Evolutionary conservation across 2,888 invertebrate species (phyloP), one percentile per base, ranked within the genome.

Genomic region (Malacosoma neustria): DNA sequence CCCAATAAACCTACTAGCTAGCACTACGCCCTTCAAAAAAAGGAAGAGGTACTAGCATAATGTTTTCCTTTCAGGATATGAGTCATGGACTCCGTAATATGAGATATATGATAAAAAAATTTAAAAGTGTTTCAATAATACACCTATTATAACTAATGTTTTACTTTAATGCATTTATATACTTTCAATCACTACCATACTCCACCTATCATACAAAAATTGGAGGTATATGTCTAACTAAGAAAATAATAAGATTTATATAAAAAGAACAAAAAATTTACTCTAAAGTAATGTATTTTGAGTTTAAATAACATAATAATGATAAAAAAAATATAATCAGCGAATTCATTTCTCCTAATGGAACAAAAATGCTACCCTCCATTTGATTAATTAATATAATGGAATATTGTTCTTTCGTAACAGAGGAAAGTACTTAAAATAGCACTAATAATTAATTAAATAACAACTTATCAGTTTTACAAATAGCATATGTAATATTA

Each of bases 271-370:
- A 33, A 39, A 35, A 35, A 32, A 36, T 49, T 35, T 33, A 35
- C 32, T 31, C 35, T 33, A 22, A 22, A 22, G 22, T 22, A 22
- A 22, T 22, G 6, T 7, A 6, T 22, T 22, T 22, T 22, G 6
- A 22, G 22, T 22, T 22, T 22, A 22, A 22, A 22, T 22, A 22
- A 22, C 9, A 22, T 22, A 80, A 81, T 80, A 81, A 49, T 79
- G 69, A 79, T 76, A 76, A 74, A 75, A 72, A 77, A 79, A 80
- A 76, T 73, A 72, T 65, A 79, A 81, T 77, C 69, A 72, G 22
- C 9, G 9, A 22, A 4, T 22, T 22, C 9, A 22, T 22, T 6
- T 22, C 22, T 22, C 22, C 22, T 22, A 22, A 22, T 22, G 5
- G 22, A 80, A 81, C 79, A 73, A 79, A 72, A 68, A 57, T 63